Evolutionary conservation across 2,113 vertebrate species (phyloP), one percentile per base, ranked within the genome.

Genomic region (Papio anubis): DNA sequence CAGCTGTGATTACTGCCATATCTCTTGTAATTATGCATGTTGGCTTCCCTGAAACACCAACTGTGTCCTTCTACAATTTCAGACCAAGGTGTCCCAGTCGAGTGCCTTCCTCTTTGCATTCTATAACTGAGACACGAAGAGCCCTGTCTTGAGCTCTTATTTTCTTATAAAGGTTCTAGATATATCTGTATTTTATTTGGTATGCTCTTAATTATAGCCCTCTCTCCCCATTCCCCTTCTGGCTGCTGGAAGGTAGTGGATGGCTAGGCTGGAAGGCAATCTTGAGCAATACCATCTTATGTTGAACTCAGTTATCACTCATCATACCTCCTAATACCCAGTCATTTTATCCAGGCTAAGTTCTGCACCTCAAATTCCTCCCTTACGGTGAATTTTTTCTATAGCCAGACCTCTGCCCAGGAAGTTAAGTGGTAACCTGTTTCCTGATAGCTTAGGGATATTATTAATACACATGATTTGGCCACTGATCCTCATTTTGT

Each of bases 231-330:
- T 72, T 52, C 27, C 64, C 35, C 25, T 80, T n/a, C 61, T 91
- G 25, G 79, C 80, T 76, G 87, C 45, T 52, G 32, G 9, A 79
- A 50, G 52, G 35, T 72, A 82, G 73, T 92, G 11, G 43, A 80
- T 52, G 82, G 30, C 43, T 87, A 64, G 64, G 73, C 73, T 80
- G 35, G 9, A 91, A 27, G 70, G 94, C 43, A 52, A 27, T 72
- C 50, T 73, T 61, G 43, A 95, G 70, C 18, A 91, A 43, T 50
- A 59, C 14, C 43, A 73, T 73, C 66, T 55, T 55, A 23, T 75
- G n/a, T 16, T 92, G 76, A 81, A 52, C 50, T 92, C 38, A 87
- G 66, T 92, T 81, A 88, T 81, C 8, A 52, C n/a, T 95, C n/a
- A n/a, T 27, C 64, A 45, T 21, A 87, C 20, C 40, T 79, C 27